Evolutionary conservation across 2,113 vertebrate species (phyloP).

Genomic region (Psophia crepitans): DNA sequence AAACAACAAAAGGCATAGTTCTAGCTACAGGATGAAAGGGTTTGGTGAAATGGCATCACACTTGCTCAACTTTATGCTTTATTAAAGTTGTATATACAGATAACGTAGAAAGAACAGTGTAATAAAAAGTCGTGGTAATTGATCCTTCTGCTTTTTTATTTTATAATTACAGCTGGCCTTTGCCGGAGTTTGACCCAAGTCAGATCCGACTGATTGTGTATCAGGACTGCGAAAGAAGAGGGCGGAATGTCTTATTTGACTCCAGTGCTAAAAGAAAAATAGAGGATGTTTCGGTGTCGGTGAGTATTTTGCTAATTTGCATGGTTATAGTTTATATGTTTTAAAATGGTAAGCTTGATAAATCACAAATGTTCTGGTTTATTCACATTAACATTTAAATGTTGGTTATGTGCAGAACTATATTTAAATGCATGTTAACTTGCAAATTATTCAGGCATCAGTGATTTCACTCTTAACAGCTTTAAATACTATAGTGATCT

Average conservation of each 20-base stretch:
- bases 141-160: conserved; percentile 32
- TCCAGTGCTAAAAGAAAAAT: conserved; percentile 90
- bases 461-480: background rate
- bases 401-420: background rate
- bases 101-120: background rate
- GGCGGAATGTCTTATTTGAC: conserved; percentile 96
- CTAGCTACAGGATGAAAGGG: background rate
- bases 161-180: conserved; percentile 85
- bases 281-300: conserved; percentile 86
- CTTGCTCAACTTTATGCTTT: background rate
- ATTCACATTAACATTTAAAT: background rate
- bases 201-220: conserved; percentile 97
- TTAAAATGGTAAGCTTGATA: background rate
- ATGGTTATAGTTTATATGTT: background rate
- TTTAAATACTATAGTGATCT: background rate
- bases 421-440: conserved; percentile 14
- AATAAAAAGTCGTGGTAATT: background rate
- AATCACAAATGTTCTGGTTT: background rate
- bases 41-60: background rate
- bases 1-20: background rate
- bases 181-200: conserved; percentile 92
- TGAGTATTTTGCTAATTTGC: conserved; percentile 73
- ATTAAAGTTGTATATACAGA: background rate
- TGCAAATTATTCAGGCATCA: conserved; percentile 11
- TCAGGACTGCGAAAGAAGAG: conserved; percentile 96